phyloP scores from a whole-genome alignment of 2,797 vertebrate genomes.

The Lophius americanus region DNA sequence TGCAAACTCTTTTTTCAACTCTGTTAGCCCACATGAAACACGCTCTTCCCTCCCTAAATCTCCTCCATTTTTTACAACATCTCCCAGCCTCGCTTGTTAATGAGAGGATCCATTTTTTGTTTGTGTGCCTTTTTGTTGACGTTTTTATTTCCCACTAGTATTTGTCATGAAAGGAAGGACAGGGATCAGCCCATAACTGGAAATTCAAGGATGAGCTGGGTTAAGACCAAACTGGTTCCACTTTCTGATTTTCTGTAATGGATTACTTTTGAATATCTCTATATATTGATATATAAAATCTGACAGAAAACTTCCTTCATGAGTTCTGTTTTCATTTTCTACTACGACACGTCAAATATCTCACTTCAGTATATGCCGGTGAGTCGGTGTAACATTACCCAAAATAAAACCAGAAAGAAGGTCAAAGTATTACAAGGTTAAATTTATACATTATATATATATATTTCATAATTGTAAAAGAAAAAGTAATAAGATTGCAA shows the following conservation, averaged over 20 bases:
- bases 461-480: no score
- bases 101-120: conserved; percentile 47
- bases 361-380: no score
- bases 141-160: conserved; percentile 38
- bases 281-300: conserved; percentile 85
- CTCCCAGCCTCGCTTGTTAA: conserved; percentile 36
- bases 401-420: no score
- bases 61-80: conserved; percentile 30
- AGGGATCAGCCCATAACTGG: conserved; percentile 56
- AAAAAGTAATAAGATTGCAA: no score
- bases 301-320: conserved; percentile 49
- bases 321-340: conserved; percentile 33
- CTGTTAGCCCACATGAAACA: conserved; percentile 39
- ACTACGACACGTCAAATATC: neutral
- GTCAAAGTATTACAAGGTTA: no score
- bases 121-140: conserved; percentile 63
- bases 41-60: conserved; percentile 15
- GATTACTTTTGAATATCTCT: conserved; percentile 80
- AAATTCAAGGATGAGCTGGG: conserved; percentile 62
- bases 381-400: no score
- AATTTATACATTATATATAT: no score
- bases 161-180: conserved; percentile 52
- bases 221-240: conserved; percentile 72
- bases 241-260: conserved; percentile 76
- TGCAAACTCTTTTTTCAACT: conserved; percentile 43